Evolutionary conservation across 1,140 invertebrate genomes (phyloP).

Genomic region (Drosophila chauvacae): DNA sequence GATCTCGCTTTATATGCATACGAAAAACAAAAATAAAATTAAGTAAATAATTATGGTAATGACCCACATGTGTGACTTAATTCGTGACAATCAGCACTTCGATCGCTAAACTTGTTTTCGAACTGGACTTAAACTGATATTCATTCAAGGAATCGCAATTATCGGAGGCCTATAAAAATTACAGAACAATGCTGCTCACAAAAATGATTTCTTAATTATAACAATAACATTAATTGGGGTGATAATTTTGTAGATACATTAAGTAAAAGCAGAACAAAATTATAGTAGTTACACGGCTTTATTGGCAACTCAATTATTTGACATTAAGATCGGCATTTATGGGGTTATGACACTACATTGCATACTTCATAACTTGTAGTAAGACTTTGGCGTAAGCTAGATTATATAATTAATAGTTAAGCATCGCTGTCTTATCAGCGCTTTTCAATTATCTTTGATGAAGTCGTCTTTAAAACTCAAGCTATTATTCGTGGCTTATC

Average conservation of each 20-base stretch:
- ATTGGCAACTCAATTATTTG: not conserved
- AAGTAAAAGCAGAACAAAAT: not conserved
- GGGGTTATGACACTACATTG: not conserved
- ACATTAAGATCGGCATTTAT: not conserved
- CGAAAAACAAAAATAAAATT: slow-evolving; percentile 18
- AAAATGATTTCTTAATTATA: slow-evolving; percentile 3
- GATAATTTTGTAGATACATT: slow-evolving; percentile 4
- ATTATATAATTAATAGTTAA: not conserved
- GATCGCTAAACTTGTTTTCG: slow-evolving; percentile 10
- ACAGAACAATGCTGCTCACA: slow-evolving; percentile 5
- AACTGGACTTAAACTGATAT: slow-evolving; percentile 5
- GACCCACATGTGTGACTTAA: slow-evolving; percentile 34
- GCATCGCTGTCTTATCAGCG: not conserved
- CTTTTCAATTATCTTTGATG: not conserved
- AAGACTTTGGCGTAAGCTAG: not conserved
- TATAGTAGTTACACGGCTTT: not conserved
- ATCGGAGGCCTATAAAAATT: slow-evolving; percentile 5
- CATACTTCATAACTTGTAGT: not conserved
- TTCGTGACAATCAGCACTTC: slow-evolving; percentile 21
- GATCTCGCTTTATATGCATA: not conserved
- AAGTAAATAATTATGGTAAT: slow-evolving; percentile 47
- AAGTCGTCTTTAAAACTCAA: not conserved
- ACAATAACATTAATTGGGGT: not conserved
- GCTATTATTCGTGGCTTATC: slow-evolving; percentile 2
- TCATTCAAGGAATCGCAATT: slow-evolving; percentile 12